Base-by-base conservation (phyloP, 2,888 invertebrate species). In the Drosophila peninsularis region DNA sequence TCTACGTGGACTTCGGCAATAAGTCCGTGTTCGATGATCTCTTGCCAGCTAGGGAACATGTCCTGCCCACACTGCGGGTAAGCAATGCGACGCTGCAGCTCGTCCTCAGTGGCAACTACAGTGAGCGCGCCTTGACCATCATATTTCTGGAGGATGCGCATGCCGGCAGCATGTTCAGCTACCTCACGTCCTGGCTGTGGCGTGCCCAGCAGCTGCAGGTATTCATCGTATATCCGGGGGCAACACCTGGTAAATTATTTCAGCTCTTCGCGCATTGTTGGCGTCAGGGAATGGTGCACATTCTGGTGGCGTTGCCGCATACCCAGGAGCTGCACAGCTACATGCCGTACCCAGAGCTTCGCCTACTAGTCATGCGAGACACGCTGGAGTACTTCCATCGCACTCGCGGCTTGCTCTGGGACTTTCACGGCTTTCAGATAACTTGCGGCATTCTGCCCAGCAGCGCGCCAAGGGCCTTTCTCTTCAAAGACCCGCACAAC, bases 131-230 rank as follows among this genome's bases (percentile, higher is more conserved):
- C 0, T 5, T 82, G 24, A 82, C 88, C 2, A 53, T 88, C 1
- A 56, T 82, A 10, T 66, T 57, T 42, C 37, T 82, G 41, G 77
- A 79, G 34, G 70, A 78, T 17, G 2, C 6, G 0, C n/a, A 66
- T 7, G 13, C 39, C 0, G 10, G 4, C 1, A 13, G 19, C 2
- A 64, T 67, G 39, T 32, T 72, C 1, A 41, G 24, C 0, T 82
- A 88, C 21, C 56, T 82, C 0, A 82, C 68, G 10, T 50, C 11
- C 2, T 85, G 76, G 88, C 10, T 85, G 24, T 88, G 83, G 83
- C 67, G 71, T 2, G 54, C 64, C 7, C 86, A 82, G 32, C 71
- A 82, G 32, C 65, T 88, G 2, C 71, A 74, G 1, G 80, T 88
- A 27, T 27, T 82, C 30, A 71, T 82, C 34, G 41, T 72, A 7